A percentile compares a stretch with the other conserved stretches of the same genome.
Evolutionary conservation across 1,140 invertebrate species (phyloP).

Genomic region (Pseudomyrmex cubaensis): DNA sequence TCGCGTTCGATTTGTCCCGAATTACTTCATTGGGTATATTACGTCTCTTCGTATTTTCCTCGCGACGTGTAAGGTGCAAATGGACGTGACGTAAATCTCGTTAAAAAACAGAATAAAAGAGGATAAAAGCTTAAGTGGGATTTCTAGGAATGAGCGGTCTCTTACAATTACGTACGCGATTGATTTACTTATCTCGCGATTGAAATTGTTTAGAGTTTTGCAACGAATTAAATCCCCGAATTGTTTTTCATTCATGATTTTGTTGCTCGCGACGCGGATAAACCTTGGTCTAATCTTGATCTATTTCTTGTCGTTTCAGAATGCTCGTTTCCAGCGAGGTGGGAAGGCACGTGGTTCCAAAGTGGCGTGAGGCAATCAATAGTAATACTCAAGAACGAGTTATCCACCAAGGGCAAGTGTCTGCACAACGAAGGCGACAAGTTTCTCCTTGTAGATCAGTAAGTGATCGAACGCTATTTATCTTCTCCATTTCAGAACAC

Average conservation of each 20-base stretch:
- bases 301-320: constrained; percentile 84
- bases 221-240: no score
- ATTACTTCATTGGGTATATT: constrained; percentile 69
- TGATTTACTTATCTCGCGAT: no score
- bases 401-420: constrained; percentile 93
- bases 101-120: background rate
- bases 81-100: background rate
- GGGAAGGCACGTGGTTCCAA: constrained; percentile 94
- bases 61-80: background rate
- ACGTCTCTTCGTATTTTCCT: background rate
- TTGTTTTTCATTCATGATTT: background rate
- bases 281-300: constrained; percentile 1
- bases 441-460: constrained; percentile 93
- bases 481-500: background rate
- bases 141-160: background rate
- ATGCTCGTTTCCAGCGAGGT: constrained; percentile 91
- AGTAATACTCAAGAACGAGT: constrained; percentile 90
- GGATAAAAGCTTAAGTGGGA: background rate
- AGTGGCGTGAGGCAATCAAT: constrained; percentile 93
- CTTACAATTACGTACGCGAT: background rate
- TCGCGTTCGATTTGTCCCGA: constrained; percentile 64
- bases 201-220: no score
- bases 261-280: background rate
- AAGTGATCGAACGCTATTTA: constrained; percentile 84
- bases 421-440: constrained; percentile 93